phyloP scores from a whole-genome alignment of 2,797 vertebrate species.

The Pseudocheirus occidentalis region DNA sequence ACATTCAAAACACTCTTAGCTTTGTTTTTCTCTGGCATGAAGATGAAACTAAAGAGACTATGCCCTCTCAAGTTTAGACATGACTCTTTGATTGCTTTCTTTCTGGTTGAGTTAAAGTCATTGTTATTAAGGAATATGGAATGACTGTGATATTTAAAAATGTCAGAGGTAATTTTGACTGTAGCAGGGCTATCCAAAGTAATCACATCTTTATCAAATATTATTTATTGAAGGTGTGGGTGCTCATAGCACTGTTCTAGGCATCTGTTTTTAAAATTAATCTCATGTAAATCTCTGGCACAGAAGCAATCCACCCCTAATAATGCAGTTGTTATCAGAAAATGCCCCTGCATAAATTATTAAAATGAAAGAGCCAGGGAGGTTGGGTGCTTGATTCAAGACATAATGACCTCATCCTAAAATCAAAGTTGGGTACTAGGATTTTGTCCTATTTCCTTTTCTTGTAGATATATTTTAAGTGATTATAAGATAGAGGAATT shows the following conservation, averaged over 20 bases:
- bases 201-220: conserved; percentile 21
- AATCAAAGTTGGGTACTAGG: neutral
- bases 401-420: neutral
- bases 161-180: conserved; percentile 67
- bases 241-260: conserved; percentile 8
- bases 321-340: conserved; percentile 67
- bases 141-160: conserved; percentile 71
- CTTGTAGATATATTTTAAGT: conserved; percentile 5
- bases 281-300: conserved; percentile 43
- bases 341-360: conserved; percentile 65
- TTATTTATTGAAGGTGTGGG: conserved; percentile 11
- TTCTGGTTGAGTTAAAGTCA: conserved; percentile 29
- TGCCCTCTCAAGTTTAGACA: conserved; percentile 10
- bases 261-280: conserved; percentile 26
- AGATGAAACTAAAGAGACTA: conserved; percentile 16
- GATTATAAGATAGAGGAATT: neutral
- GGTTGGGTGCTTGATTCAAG: conserved; percentile 41
- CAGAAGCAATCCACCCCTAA: conserved; percentile 46
- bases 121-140: conserved; percentile 36
- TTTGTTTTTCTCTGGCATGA: neutral
- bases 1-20: conserved; percentile 19
- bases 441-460: conserved; percentile 13
- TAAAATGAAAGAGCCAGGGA: conserved; percentile 6
- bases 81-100: conserved; percentile 50
- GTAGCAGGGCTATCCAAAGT: conserved; percentile 16